Base-by-base conservation (phyloP, 2,888 invertebrate genomes). In the Ormyrus thymus region DNA sequence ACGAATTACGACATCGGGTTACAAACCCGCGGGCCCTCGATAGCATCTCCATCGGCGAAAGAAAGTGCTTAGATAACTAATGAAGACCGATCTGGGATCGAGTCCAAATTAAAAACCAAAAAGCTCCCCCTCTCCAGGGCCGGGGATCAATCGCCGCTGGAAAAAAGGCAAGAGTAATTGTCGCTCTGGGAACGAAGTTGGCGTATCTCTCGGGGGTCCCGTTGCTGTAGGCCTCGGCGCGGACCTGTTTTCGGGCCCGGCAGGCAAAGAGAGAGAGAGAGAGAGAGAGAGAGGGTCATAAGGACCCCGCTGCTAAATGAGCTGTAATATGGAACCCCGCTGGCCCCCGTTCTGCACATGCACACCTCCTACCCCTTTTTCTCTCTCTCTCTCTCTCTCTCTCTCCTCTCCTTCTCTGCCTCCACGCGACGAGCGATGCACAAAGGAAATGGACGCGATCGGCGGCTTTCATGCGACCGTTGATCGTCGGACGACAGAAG, bases 231-330 rank as follows among this genome's bases (percentile, higher is more conserved):
- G 68, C 62, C 46, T 62, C 55, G 56, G 29, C 0, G 56, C 10
- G 45, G 75, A 79, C 79, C 79, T 79, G 79, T 79, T 79, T 79
- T 79, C 70, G 48, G 66, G 11, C 61, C 56, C 62, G 68, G 62
- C 58, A 53, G 76, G 61, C 53, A 53, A 66, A 65, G 64, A 65
- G 77, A 70, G 66, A 68, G 29, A 66, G 51, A 61, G 56, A 51
- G 43, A 76, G n/a, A 70, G 62, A 77, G 65, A 86, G 86, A 86
- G 85, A 85, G 85, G 61, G 72, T 43, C 85, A 86, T 82, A 83
- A 86, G 87, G 87, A 87, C 83, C 89, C 88, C 86, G 89, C 89
- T 89, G 89, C 89, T 89, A 89, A 89, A 89, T 89, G 89, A 89
- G 89, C 89, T 88, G 89, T 89, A 89, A 89, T 89, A 88, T 85